Evolutionary conservation across 92 coral and sea anemone genomes (phyloP).

Genomic region (Zoanthus sociatus): DNA sequence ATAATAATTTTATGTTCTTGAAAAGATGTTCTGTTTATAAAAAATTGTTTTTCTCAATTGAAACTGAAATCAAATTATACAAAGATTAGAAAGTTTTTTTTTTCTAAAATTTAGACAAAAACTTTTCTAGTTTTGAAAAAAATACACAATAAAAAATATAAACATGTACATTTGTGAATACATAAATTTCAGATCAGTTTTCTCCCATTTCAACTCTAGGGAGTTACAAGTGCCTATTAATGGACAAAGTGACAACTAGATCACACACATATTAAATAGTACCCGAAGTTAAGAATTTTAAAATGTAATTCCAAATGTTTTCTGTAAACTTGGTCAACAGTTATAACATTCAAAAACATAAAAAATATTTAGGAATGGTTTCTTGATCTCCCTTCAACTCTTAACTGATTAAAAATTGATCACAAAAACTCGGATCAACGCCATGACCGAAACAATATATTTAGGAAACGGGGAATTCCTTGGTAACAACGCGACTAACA

Average conservation of each 20-base stretch:
- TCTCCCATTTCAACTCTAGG: too few relatives aligned
- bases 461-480: not conserved
- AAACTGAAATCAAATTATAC: not conserved
- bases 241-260: too few relatives aligned
- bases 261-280: not conserved
- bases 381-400: constrained; percentile 14
- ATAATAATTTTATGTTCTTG: not conserved
- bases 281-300: not conserved
- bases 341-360: not conserved
- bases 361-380: constrained; percentile 9
- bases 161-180: too few relatives aligned
- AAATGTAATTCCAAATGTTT: not conserved
- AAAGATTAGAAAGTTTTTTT: not conserved
- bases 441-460: not conserved
- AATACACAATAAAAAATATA: too few relatives aligned
- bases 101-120: not conserved
- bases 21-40: not conserved
- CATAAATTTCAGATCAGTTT: not conserved
- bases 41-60: not conserved
- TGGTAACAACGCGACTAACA: not conserved
- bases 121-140: not conserved
- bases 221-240: too few relatives aligned
- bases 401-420: constrained; percentile 44
- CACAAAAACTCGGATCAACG: not conserved
- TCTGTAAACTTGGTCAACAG: not conserved